Evolutionary conservation across 2,888 invertebrate genomes (phyloP), one percentile per base, ranked within the genome.

Genomic region (Archips crataeganus): DNA sequence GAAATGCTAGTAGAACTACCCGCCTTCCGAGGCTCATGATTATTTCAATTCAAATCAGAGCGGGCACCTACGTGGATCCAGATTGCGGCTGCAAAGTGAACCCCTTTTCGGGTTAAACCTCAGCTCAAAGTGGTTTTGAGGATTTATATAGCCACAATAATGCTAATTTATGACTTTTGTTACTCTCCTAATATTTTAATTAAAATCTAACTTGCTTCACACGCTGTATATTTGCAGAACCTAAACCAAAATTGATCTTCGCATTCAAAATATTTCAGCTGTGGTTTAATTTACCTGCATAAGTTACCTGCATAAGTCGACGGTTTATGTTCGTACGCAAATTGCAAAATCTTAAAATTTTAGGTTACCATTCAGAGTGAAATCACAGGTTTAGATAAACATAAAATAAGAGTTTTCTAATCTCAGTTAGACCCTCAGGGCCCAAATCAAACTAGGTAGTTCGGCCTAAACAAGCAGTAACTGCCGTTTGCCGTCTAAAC

Each of bases 381-480:
- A 8, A 15, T 36, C 60, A 13, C 3, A 39, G 49, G 49, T 71
- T 71, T 42, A n/a, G 36, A 60, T 60, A 60, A 60, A 65, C 65
- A 65, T 65, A 32, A 60, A 71, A 42, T 65, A 45, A 32, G 36
- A 15, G 32, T 32, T 51, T 60, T 39, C 11, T n/a, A 65, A 49
- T 59, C 64, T 39, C 71, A 65, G 13, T 49, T 15, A 65, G 60
- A 23, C 71, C 60, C 60, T 71, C 32, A 51, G 39, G 60, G 49
- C 13, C 49, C n/a, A 6, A 65, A 42, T 34, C 60, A 60, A 71
- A 71, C 60, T 60, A 65, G 71, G 47, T 10, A 65, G 59, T 23
- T 39, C 47, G 39, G 39, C 65, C 65, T 71, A 65, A 71, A 71
- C 60, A 71, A 71, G 71, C 65, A 65, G 39, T 49, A 36, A 59